phyloP scores from a whole-genome alignment of 2,797 vertebrate species.

The Accipiter badius region DNA sequence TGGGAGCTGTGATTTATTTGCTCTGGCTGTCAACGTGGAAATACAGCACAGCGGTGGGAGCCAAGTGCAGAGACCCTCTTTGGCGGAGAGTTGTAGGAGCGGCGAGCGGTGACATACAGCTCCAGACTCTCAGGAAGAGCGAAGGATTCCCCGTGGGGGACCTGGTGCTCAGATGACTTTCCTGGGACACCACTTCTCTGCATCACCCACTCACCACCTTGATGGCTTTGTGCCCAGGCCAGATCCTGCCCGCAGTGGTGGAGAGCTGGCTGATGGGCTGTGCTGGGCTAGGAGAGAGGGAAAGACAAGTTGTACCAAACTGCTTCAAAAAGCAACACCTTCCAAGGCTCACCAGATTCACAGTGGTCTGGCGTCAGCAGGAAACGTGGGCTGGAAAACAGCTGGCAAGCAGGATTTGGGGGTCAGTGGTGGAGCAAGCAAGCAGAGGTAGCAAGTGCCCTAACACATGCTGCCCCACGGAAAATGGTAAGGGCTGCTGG shows the following conservation, averaged over 20 bases:
- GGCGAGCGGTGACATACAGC: neutral
- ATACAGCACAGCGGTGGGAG: neutral
- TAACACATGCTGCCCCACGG: neutral
- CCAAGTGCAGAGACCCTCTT: neutral
- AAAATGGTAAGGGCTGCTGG: neutral
- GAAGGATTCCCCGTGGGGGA: accelerated
- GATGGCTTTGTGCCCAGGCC: neutral
- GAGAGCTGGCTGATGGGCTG: neutral
- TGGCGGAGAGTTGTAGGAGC: neutral
- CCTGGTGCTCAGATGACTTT: neutral
- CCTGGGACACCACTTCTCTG: neutral
- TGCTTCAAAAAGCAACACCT: neutral
- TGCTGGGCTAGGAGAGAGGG: neutral
- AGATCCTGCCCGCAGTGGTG: neutral
- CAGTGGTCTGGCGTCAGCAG: neutral
- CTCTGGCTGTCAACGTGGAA: neutral
- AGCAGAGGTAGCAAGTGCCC: neutral
- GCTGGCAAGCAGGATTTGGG: neutral
- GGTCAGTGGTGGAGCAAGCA: neutral
- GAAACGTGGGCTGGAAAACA: neutral
- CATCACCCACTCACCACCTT: neutral
- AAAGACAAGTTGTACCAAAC: neutral
- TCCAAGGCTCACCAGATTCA: neutral
- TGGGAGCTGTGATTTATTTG: neutral
- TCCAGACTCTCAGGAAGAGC: neutral